These are phyloP conservation scores for Lysiphlebus fabarum DNA, from an alignment of 1,140 invertebrate species.

Conservation along the genomic window DNA sequence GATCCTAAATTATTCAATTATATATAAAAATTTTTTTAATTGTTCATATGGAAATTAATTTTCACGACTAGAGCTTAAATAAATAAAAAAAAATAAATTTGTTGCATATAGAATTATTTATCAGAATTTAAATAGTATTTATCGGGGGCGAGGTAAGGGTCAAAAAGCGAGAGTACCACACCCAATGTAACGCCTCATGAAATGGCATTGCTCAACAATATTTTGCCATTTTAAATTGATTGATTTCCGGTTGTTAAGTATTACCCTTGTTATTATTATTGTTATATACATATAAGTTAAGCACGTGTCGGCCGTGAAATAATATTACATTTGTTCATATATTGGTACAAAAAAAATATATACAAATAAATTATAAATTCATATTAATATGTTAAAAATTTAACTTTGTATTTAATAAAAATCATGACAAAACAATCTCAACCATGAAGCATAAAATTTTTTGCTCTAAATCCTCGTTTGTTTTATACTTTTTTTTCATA, in stretches of 20 bases:
- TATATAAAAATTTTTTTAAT: too few species aligned
- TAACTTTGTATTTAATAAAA: too few species aligned
- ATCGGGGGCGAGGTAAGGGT: not conserved
- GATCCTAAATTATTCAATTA: too few species aligned
- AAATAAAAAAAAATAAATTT: too few species aligned
- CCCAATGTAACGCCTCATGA: slow-evolving; percentile 21
- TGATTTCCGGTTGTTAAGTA: slow-evolving; percentile 23
- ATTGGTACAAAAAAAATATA: not conserved
- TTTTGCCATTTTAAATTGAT: slow-evolving; percentile 19
- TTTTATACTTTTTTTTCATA: too few species aligned
- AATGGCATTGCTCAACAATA: slow-evolving; percentile 24
- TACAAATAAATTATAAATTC: too few species aligned
- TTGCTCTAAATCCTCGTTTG: too few species aligned
- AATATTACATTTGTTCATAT: slow-evolving; percentile 7
- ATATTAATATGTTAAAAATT: too few species aligned
- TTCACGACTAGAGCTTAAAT: too few species aligned
- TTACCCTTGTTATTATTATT: not conserved
- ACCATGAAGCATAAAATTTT: too few species aligned
- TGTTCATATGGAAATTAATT: too few species aligned
- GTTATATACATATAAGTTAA: slow-evolving; percentile 12
- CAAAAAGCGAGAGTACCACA: not conserved
- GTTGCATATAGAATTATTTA: not conserved
- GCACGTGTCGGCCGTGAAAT: slow-evolving; percentile 26
- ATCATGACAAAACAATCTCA: too few species aligned
- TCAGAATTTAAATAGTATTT: slow-evolving; percentile 20